Evolutionary conservation across 2,113 vertebrate genomes (phyloP).

Genomic region (Anser brachyrhynchus): DNA sequence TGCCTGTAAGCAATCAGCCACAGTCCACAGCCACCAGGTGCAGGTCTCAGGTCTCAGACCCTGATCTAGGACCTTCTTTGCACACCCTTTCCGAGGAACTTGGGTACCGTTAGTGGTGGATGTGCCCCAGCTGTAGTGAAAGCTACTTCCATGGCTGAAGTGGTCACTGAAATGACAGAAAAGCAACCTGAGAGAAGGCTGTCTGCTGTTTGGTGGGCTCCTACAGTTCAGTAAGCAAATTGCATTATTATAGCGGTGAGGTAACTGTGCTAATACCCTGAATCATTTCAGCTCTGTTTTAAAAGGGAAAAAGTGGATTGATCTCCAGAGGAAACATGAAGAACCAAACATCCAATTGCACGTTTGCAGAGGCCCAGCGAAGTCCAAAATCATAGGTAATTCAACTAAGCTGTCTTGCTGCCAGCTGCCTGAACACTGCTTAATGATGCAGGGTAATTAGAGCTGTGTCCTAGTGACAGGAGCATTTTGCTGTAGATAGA

Average conservation of each 20-base stretch:
- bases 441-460: not conserved
- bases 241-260: not conserved
- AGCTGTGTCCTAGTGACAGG: not conserved
- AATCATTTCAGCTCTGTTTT: not conserved
- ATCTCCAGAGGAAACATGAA: not conserved
- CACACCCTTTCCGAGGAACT: not conserved
- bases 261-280: not conserved
- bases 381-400: not conserved
- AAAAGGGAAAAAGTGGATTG: not conserved
- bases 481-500: not conserved
- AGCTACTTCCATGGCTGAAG: not conserved
- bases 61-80: not conserved
- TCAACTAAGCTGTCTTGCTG: not conserved
- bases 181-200: not conserved
- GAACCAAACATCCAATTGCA: not conserved
- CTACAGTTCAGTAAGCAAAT: not conserved
- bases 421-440: not conserved
- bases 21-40: not conserved
- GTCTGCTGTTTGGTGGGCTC: rapidly evolving
- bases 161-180: rapidly evolving
- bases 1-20: not conserved
- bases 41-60: not conserved
- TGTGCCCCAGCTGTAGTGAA: not conserved
- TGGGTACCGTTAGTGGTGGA: rapidly evolving
- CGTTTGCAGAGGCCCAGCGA: not conserved